A percentile compares a stretch with the other conserved stretches of the same genome.
phyloP scores from a whole-genome alignment of 2,888 invertebrate species.

The Galerucella pusilla region DNA sequence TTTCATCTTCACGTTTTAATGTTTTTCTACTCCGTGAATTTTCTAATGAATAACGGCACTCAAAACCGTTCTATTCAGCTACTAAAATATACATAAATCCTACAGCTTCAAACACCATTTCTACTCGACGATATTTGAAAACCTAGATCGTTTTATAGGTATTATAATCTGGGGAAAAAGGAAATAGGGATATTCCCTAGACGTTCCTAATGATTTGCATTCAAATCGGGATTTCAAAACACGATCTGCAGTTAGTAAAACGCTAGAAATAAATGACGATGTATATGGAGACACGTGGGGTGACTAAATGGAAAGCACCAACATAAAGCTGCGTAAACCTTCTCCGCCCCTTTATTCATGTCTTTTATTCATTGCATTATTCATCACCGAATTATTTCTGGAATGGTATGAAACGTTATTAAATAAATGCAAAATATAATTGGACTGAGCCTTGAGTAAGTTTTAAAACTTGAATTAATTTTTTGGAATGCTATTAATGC shows the following conservation, averaged over 20 bases:
- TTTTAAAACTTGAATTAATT: too few relatives aligned
- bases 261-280: constrained; percentile 26
- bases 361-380: background rate
- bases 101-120: constrained; percentile 19
- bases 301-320: constrained; percentile 15
- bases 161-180: constrained; percentile 27
- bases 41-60: constrained; percentile 9
- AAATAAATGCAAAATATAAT: too few relatives aligned
- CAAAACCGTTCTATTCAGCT: constrained; percentile 6
- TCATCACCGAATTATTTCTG: background rate
- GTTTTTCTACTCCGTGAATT: constrained; percentile 1
- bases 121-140: constrained; percentile 16
- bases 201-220: constrained; percentile 35
- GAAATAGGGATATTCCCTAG: constrained; percentile 27
- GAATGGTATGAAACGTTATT: too few relatives aligned
- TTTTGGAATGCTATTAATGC: too few relatives aligned
- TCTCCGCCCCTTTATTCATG: background rate
- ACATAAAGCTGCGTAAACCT: constrained; percentile 11
- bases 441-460: too few relatives aligned
- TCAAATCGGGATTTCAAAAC: constrained; percentile 32
- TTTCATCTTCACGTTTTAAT: background rate
- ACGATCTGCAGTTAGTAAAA: constrained; percentile 29
- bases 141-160: constrained; percentile 25
- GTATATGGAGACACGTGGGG: constrained; percentile 24
- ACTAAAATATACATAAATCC: constrained; percentile 27